phyloP scores from a whole-genome alignment of 2,113 vertebrate species.

The Pundamilia nyererei region DNA sequence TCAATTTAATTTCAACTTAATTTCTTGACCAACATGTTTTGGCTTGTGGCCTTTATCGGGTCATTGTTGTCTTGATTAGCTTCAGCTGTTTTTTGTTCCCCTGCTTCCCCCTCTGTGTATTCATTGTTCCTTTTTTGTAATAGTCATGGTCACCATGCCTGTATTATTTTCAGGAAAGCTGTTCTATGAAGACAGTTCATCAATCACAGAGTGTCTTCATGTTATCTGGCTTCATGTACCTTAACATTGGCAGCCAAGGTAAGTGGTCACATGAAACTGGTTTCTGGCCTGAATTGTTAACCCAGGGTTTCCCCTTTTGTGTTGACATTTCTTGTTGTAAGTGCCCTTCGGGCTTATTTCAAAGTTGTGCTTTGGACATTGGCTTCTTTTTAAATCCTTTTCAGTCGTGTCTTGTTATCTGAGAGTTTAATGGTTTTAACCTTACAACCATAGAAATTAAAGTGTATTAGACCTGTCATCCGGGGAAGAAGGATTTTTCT shows the following conservation, averaged over 20 bases:
- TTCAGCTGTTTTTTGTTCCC: rapidly evolving
- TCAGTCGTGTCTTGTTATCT: rapidly evolving
- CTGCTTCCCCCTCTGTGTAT: background rate
- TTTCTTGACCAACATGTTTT: background rate
- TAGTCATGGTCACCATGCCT: background rate
- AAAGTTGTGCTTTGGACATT: background rate
- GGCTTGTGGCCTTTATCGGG: background rate
- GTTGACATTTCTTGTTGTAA: background rate
- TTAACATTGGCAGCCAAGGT: background rate
- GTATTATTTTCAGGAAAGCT: background rate
- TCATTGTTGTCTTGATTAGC: background rate
- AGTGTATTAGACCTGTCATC: background rate
- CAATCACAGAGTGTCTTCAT: background rate
- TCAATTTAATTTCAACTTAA: background rate
- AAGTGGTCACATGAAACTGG: background rate
- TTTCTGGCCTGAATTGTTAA: background rate
- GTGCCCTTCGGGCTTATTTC: background rate
- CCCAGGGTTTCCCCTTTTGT: background rate
- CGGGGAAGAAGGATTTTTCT: background rate
- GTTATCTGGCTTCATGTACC: background rate
- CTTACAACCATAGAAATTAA: background rate
- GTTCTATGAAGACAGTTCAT: background rate
- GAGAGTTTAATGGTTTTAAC: background rate
- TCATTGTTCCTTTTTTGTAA: background rate
- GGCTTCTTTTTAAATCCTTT: background rate